These are phyloP conservation scores for Phalloptychus januarius DNA, from an alignment of 2,797 vertebrate genomes.

Conservation along the genomic window DNA sequence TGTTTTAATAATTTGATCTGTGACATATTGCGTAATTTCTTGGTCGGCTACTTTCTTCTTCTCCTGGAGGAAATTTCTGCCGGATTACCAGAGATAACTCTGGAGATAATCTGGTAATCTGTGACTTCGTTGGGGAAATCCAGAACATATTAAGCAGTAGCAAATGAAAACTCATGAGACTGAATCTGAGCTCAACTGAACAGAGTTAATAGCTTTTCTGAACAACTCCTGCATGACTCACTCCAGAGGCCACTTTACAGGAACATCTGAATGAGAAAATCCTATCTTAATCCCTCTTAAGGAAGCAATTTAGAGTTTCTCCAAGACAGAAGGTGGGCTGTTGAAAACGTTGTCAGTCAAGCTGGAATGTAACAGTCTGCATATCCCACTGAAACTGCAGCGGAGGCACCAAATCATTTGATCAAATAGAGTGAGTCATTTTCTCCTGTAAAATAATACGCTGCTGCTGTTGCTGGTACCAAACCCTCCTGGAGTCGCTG, in stretches of 20 bases:
- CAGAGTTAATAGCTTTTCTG: conserved; percentile 64
- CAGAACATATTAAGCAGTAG: conserved; percentile 46
- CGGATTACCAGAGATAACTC: no score
- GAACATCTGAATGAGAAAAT: conserved; percentile 63
- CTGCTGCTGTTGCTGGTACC: neutral
- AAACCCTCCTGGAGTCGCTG: neutral
- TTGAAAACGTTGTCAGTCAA: conserved; percentile 48
- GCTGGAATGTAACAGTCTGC: conserved; percentile 29
- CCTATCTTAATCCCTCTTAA: conserved; percentile 62
- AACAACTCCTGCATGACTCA: conserved; percentile 59
- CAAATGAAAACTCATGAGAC: conserved; percentile 54
- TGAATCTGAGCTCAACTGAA: conserved; percentile 52
- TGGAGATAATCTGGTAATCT: conserved; percentile 21
- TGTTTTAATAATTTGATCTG: no score
- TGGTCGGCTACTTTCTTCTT: no score
- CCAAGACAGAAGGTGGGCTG: conserved; percentile 22
- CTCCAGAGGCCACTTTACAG: conserved; percentile 59
- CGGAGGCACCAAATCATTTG: conserved; percentile 22
- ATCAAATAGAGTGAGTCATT: conserved; percentile 22
- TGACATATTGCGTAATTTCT: no score
- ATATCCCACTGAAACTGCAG: conserved; percentile 33
- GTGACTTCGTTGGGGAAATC: conserved; percentile 33
- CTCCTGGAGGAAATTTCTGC: no score
- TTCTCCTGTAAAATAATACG: conserved; percentile 3
- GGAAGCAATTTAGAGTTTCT: conserved; percentile 62